Evolutionary conservation across 2,113 vertebrate species (phyloP), one percentile per base, ranked within the genome.

Genomic region (Malurus elegans): DNA sequence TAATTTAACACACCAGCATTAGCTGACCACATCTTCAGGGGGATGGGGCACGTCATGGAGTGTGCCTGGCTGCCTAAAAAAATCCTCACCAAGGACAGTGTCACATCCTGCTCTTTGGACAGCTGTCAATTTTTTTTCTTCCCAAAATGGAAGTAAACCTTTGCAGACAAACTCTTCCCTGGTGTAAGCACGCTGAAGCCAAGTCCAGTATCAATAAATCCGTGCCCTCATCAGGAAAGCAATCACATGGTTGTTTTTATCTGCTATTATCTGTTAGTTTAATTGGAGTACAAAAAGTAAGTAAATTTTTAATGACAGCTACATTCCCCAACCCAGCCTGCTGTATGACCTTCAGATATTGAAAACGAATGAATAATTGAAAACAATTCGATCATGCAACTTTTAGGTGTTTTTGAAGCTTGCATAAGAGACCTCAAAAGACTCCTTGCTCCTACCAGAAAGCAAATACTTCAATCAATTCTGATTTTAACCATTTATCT

Each of bases 331-430:
- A 58, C 91, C 74, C 79, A 84, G 96, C 78, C 95, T 88, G 60
- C 70, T 85, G 92, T 94, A 42, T 96, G 96, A 97, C 97, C 97
- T 98, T 98, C 95, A 96, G 92, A 96, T 96, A 96, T 92, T 94
- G 96, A 97, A 97, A 97, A 91, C 96, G 94, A 96, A 97, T 98
- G 96, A 98, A 98, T 98, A 98, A 98, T 98, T 98, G 74, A 98
- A 95, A 94, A 91, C 95, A 92, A 92, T 97, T 97, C 42, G 65
- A 95, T 91, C 92, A 66, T 65, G 84, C 61, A 91, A 97, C 75
- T 97, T 95, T 79, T 89, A 95, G 93, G 90, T 96, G 93, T 84
- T 96, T 96, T 89, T 92, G 88, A 94, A 95, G 69, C 72, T 95
- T 3, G 32, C 76, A 67, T 92, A 57, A 86, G 74, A 96, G 84